A percentile compares a stretch with the other conserved stretches of the same genome.
phyloP scores from a whole-genome alignment of 2,888 invertebrate species.

The Melinopterus prodromus region DNA sequence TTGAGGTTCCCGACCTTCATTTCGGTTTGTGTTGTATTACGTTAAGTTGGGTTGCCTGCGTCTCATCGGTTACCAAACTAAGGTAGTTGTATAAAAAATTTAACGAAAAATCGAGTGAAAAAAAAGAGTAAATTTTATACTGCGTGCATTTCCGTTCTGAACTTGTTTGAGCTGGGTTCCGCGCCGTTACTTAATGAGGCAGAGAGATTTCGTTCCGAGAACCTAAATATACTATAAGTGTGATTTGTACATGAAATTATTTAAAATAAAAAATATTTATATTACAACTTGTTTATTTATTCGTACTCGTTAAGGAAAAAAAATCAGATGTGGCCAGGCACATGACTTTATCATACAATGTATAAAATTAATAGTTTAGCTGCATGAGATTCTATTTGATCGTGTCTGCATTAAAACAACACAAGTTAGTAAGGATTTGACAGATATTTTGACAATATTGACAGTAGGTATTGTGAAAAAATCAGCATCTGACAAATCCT shows the following conservation, averaged over 20 bases:
- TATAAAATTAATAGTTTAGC: too few species aligned
- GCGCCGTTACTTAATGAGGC: slow-evolving; percentile 11
- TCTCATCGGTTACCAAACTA: background rate
- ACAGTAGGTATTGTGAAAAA: too few species aligned
- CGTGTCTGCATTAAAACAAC: too few species aligned
- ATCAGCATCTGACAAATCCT: too few species aligned
- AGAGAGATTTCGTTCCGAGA: slow-evolving; percentile 11
- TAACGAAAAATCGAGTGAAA: slow-evolving; percentile 5
- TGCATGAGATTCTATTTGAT: too few species aligned
- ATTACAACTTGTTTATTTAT: background rate
- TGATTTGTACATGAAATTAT: slow-evolving; percentile 26
- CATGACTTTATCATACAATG: too few species aligned
- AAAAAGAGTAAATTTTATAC: slow-evolving; percentile 27
- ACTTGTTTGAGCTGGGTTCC: background rate
- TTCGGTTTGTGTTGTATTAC: slow-evolving; percentile 12
- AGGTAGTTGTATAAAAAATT: background rate
- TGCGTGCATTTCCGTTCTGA: slow-evolving; percentile 14
- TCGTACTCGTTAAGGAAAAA: too few species aligned
- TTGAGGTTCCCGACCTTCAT: slow-evolving; percentile 32
- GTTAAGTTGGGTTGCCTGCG: slow-evolving; percentile 7
- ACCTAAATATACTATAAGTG: slow-evolving; percentile 20
- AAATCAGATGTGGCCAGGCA: too few species aligned
- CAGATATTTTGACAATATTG: too few species aligned
- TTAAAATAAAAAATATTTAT: slow-evolving; percentile 22
- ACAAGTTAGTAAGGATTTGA: too few species aligned